Percentiles rank a stretch among this genome's conserved stretches.
Evolutionary conservation across 1,140 invertebrate species (phyloP).

Genomic region (Trichoplusia ni): DNA sequence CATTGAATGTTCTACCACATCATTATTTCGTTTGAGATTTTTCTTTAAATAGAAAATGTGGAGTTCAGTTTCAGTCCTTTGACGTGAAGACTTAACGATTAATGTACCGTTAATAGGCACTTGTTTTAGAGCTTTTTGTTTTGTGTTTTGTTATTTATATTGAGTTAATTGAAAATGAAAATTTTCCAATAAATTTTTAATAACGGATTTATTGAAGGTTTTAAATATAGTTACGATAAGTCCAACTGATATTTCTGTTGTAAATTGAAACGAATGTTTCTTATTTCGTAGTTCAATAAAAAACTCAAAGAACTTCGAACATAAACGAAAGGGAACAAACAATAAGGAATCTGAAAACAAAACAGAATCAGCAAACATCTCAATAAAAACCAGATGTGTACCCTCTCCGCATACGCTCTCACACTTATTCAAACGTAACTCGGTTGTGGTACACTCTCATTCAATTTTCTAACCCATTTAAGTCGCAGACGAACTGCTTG

Average conservation of each 20-base stretch:
- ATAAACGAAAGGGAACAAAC: constrained; percentile 8
- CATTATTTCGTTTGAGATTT: constrained; percentile 31
- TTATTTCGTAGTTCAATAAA: background rate
- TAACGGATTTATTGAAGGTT: no score
- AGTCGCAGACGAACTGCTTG: constrained; percentile 71
- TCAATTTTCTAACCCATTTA: constrained; percentile 81
- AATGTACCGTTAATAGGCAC: background rate
- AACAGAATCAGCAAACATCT: constrained; percentile 40
- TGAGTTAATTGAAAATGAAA: no score
- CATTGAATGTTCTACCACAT: constrained; percentile 25
- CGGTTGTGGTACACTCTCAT: constrained; percentile 62
- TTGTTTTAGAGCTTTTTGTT: background rate
- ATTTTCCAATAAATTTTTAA: no score
- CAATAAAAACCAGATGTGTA: constrained; percentile 44
- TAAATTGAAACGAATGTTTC: background rate
- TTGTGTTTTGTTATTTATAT: no score
- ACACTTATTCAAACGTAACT: constrained; percentile 68
- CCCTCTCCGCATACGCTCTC: constrained; percentile 49
- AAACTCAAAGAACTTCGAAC: background rate
- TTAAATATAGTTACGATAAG: no score
- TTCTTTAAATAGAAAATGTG: constrained; percentile 19
- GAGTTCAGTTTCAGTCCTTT: background rate
- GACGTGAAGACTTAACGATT: background rate
- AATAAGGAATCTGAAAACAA: constrained; percentile 33
- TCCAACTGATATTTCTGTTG: no score